Base-by-base conservation (phyloP, 2,113 vertebrate species). In the Pleuronectes platessa region DNA sequence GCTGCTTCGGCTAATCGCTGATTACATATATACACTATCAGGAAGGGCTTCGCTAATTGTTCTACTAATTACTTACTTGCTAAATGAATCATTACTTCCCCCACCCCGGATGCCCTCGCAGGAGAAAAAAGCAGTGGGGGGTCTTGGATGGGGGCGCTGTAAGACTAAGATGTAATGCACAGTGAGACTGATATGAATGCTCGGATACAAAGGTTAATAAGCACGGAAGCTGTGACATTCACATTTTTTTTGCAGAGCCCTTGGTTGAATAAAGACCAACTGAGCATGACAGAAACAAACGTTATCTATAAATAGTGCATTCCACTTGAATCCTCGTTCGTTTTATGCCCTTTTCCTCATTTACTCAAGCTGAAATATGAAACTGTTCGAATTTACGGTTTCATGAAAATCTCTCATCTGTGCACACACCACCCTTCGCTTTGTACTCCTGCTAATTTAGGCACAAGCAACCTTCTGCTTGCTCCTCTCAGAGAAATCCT, bases 1-100 rank as follows among this genome's bases (percentile, higher is more conserved):
- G 40, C 76, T 77, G 76, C 81, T 74, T 82, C 75, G 76, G 71
- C 77, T 89, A 85, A 92, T 88, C 82, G 49, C 47, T 76, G 60
- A 80, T 88, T 82, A 77, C 82, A 70, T 77, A 81, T 70, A 83
- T 81, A 67, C 74, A 64, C 64, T 58, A 21, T 61, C 80, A 76
- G 66, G 27, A 75, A 62, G 76, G 74, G 64, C 82, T 81, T 60
- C 14, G 24, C 73, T 87, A 82, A 85, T 85, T 83, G 77, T 78
- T 84, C 42, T 55, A 71, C 78, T 81, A 85, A 87, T 88, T 86
- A 78, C 76, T 81, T 79, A 80, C 62, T 84, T 61, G 51, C 63
- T 78, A 73, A 92, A 90, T 84, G 71, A 82, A 79, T 82, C 71
- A 56, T 84, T 87, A 69, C 53, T 71, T 68, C 26, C 60, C 53